Percentiles rank a stretch among this genome's conserved stretches.
Conservation (phyloP, 2,888 invertebrate genomes). For the Lamproptera curius region DNA sequence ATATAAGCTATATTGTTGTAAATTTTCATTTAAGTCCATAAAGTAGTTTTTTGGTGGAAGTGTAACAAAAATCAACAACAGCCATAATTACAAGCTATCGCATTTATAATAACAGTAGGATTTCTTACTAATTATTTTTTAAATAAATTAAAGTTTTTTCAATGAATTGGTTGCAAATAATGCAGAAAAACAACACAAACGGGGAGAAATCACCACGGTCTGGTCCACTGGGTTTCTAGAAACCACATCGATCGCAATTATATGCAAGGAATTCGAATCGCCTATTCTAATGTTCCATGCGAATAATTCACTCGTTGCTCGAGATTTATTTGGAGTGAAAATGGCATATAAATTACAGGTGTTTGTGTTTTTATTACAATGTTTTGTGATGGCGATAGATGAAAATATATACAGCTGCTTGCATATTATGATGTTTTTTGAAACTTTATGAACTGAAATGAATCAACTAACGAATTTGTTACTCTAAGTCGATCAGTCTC, state of each 20-base stretch:
- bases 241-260: conserved; percentile 1
- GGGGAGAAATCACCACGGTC: conserved; percentile 7
- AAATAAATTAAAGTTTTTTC: too few relatives aligned
- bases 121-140: background rate
- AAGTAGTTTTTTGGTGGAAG: background rate
- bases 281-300: conserved; percentile 7
- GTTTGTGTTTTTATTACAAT: too few relatives aligned
- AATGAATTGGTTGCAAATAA: too few relatives aligned
- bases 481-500: too few relatives aligned
- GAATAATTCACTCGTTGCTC: conserved; percentile 3
- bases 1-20: too few relatives aligned
- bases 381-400: too few relatives aligned
- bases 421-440: too few relatives aligned
- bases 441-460: too few relatives aligned
- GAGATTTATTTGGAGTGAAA: background rate
- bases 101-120: background rate
- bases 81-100: background rate
- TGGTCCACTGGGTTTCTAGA: conserved; percentile 10
- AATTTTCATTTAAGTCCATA: too few relatives aligned
- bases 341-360: background rate
- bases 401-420: too few relatives aligned
- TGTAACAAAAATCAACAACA: background rate
- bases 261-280: conserved; percentile 10
- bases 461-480: too few relatives aligned
- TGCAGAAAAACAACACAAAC: conserved; percentile 9